phyloP scores from a whole-genome alignment of 2,888 invertebrate species.

The Sisyra nigra region DNA sequence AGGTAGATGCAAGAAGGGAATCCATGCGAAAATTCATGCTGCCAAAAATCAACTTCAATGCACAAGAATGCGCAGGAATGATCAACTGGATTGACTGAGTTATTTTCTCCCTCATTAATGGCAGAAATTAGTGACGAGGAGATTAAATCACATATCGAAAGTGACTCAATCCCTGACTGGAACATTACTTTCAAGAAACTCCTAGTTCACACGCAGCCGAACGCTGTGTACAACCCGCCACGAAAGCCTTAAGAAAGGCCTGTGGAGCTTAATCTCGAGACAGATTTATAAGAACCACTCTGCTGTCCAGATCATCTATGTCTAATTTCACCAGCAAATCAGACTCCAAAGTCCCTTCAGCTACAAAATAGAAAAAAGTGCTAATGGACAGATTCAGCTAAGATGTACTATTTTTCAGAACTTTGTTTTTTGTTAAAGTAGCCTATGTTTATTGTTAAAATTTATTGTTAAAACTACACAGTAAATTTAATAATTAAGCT shows the following conservation, averaged over 20 bases:
- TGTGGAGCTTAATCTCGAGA: not conserved
- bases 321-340: constrained; percentile 2
- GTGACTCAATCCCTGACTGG: constrained; percentile 2
- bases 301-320: not conserved
- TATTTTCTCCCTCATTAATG: constrained; percentile 4
- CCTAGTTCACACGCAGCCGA: constrained; percentile 4
- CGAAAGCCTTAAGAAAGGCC: too few species aligned
- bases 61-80: not conserved
- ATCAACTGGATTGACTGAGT: constrained; percentile 1
- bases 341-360: constrained; percentile 3
- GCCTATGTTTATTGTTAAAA: too few species aligned
- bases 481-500: too few species aligned
- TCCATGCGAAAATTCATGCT: constrained; percentile 3
- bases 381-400: too few species aligned
- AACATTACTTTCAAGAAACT: constrained; percentile 1
- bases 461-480: too few species aligned
- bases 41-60: constrained; percentile 2
- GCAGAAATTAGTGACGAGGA: constrained; percentile 3
- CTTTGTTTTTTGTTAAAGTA: too few species aligned
- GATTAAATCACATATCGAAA: constrained; percentile 5
- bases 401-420: too few species aligned
- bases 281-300: constrained; percentile 1
- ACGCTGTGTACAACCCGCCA: too few species aligned
- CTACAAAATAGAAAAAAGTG: not conserved
- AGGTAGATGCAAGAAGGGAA: constrained; percentile 2